Evolutionary conservation across 2,113 vertebrate genomes (phyloP), one percentile per base, ranked within the genome.

Genomic region (Corydoras maculifer): DNA sequence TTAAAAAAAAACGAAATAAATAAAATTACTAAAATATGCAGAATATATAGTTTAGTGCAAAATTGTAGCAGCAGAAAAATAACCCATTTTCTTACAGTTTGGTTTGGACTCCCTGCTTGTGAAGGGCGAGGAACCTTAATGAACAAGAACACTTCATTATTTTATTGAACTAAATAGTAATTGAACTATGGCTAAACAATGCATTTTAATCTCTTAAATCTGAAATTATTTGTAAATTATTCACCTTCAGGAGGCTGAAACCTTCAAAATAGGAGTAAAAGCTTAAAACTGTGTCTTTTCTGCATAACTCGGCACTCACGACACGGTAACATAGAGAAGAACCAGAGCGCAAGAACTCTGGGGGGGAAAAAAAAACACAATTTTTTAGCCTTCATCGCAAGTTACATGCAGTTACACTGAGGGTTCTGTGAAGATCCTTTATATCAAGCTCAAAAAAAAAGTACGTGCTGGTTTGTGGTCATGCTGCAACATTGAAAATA

Each of bases 311-410:
- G 54, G 77, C 50, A 5, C 83, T 86, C 70, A 91, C 58, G 30
- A 63, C 65, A 9, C 85, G 87, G 8, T 84, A 76, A 65, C 90
- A 91, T 10, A 82, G 86, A 8, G 79, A 64, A 55, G 86, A 84
- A 29, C 35, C 18, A 7, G 88, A 88, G 58, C 84, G 86, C 75
- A 91, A 55, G 75, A 91, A 91, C 76, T 77, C 90, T 91, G 58
- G 7, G 30, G 30, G 75, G 15, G 18, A 65, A 72, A 32, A 58
- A 14, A 31, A 15, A 29, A 30, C 4, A 43, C 18, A 3, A 4
- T 12, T 12, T 12, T 3, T 12, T 53, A 53, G 5, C 3, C 51
- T 8, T 12, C 51, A 14, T 12, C 9, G 51, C 9, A 12, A 12
- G 13, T 53, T 12, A 53, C 9, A 53, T 53, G 10, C 51, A 12